These are phyloP conservation scores for Synergus gifuensis DNA, from an alignment of 2,888 invertebrate species.

Conservation along the genomic window DNA sequence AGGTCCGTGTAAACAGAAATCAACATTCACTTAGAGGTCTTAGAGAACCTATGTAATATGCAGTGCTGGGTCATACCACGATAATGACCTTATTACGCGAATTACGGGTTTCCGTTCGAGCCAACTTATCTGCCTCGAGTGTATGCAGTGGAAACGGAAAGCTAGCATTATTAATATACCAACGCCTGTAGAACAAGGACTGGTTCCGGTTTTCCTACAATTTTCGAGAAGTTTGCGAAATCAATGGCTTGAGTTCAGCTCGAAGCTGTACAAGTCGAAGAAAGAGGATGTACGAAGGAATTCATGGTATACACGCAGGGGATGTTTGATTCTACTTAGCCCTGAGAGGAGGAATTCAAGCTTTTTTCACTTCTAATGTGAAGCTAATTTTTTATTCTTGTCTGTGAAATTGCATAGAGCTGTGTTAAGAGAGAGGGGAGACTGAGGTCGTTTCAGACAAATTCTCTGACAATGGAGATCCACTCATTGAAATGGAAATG, in stretches of 20 bases:
- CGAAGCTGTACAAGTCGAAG: neutral
- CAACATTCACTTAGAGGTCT: neutral
- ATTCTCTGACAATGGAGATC: too few relatives aligned
- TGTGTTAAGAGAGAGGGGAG: too few relatives aligned
- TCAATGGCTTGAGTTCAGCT: neutral
- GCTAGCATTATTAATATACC: neutral
- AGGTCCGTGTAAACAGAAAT: conserved; percentile 3
- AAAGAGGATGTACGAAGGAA: neutral
- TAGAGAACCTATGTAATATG: neutral
- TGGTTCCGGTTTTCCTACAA: neutral
- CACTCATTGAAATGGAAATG: too few relatives aligned
- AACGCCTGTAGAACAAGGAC: neutral
- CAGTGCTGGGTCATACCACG: neutral
- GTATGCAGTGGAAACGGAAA: neutral
- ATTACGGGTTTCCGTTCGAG: neutral
- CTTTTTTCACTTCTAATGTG: too few relatives aligned
- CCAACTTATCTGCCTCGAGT: neutral
- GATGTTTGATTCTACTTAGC: neutral
- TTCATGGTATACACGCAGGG: neutral
- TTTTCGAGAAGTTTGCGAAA: neutral
- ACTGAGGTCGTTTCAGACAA: too few relatives aligned
- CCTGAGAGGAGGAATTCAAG: too few relatives aligned
- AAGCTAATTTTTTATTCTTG: too few relatives aligned
- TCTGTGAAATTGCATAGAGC: too few relatives aligned
- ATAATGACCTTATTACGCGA: conserved; percentile 4